These are phyloP conservation scores for Halichoerus grypus DNA, from an alignment of 2,113 vertebrate genomes.

Conservation along the genomic window DNA sequence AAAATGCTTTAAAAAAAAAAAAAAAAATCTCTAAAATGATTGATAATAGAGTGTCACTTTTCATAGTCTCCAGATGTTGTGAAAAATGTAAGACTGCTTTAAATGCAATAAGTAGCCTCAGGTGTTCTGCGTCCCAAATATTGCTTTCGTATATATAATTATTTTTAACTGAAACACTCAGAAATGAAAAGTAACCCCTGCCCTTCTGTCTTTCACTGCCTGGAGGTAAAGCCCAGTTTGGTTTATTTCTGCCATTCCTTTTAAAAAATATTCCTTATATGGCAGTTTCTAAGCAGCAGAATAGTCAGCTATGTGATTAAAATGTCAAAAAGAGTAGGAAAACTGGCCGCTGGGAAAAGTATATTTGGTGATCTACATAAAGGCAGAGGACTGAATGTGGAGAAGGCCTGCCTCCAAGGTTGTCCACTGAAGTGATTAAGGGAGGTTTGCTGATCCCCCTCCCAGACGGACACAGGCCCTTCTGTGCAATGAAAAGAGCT, in stretches of 20 bases:
- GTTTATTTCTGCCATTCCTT: constrained; percentile 66
- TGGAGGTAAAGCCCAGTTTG: constrained; percentile 69
- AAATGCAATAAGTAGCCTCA: constrained; percentile 61
- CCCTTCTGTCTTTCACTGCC: constrained; percentile 56
- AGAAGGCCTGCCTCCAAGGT: background rate
- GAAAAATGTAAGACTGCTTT: constrained; percentile 62
- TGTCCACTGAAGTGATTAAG: background rate
- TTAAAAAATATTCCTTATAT: constrained; percentile 71
- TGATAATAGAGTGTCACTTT: constrained; percentile 42
- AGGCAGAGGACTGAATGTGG: background rate
- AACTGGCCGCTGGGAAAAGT: background rate
- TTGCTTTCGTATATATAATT: constrained; percentile 31
- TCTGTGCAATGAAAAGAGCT: background rate
- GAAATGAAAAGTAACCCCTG: constrained; percentile 68
- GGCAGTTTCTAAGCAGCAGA: constrained; percentile 72
- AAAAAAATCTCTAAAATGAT: constrained; percentile 11
- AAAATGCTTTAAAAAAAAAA: constrained; percentile 3
- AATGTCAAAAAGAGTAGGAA: constrained; percentile 73
- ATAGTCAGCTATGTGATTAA: constrained; percentile 69
- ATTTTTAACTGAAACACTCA: constrained; percentile 68
- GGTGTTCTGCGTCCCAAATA: constrained; percentile 49
- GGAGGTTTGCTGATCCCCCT: accelerated
- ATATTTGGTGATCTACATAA: constrained; percentile 38
- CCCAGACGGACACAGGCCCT: background rate
- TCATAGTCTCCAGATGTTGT: constrained; percentile 34